Conservation (phyloP, 2,888 invertebrate genomes). For the Julus scanicus region DNA sequence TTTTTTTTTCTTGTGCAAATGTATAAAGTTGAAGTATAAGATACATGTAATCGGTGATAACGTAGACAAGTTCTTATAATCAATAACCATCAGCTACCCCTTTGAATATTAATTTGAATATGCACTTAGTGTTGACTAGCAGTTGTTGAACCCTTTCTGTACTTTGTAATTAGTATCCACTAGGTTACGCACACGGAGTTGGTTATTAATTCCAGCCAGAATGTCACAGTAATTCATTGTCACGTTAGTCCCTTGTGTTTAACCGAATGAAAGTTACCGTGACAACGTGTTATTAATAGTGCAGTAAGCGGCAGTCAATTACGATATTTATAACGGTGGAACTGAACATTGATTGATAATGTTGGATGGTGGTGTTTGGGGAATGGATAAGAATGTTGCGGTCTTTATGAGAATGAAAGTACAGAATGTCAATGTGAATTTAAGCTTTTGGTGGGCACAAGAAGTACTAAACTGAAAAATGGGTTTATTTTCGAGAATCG, state of each 20-base stretch:
- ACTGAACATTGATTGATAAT: constrained; percentile 28
- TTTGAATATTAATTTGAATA: not conserved
- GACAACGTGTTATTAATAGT: constrained; percentile 29
- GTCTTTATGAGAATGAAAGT: not conserved
- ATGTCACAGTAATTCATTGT: constrained; percentile 21
- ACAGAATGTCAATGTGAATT: not conserved
- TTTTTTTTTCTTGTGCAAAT: no score
- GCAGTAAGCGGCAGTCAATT: constrained; percentile 32
- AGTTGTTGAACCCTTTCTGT: not conserved
- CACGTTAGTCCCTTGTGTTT: constrained; percentile 42
- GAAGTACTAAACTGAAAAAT: no score
- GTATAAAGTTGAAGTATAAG: no score
- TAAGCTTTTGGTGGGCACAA: not conserved
- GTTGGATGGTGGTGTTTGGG: not conserved
- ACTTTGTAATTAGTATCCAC: not conserved
- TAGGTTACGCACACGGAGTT: not conserved
- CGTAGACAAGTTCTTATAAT: no score
- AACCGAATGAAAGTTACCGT: constrained; percentile 43
- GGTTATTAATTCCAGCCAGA: not conserved
- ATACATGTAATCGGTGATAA: no score
- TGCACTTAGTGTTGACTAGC: constrained; percentile 7
- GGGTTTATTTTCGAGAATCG: no score
- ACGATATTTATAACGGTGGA: constrained; percentile 20
- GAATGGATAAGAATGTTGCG: not conserved
- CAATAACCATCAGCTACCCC: not conserved